phyloP scores from a whole-genome alignment of 2,888 invertebrate genomes.

The Ophioninae sp. region DNA sequence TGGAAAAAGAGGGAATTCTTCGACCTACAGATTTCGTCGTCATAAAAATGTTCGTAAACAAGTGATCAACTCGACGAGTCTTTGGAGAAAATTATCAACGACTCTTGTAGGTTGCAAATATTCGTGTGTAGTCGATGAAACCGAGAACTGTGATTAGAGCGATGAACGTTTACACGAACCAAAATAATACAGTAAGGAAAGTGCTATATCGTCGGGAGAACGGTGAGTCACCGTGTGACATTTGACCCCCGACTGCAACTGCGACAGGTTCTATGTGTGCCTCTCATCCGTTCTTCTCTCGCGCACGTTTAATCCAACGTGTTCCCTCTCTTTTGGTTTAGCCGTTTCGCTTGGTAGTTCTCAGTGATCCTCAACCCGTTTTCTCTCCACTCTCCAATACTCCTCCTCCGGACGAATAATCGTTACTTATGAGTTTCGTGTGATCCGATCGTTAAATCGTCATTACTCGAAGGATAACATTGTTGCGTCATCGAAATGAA shows the following conservation, averaged over 20 bases:
- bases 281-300: conserved; percentile 25
- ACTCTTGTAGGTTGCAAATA: neutral
- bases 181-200: conserved; percentile 39
- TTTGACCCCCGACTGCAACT: conserved; percentile 71
- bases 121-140: neutral
- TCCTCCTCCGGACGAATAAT: neutral
- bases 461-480: neutral
- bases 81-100: neutral
- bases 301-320: conserved; percentile 22
- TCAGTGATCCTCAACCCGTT: conserved; percentile 71
- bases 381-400: neutral
- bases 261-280: conserved; percentile 42
- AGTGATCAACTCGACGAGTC: neutral
- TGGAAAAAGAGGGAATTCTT: too few species aligned
- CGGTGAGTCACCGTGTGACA: conserved; percentile 76
- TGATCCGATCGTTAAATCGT: neutral
- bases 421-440: neutral
- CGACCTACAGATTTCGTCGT: neutral
- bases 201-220: conserved; percentile 50
- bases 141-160: conserved; percentile 36
- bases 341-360: conserved; percentile 66
- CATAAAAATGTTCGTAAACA: neutral
- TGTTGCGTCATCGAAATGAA: neutral
- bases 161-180: conserved; percentile 19
- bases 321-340: conserved; percentile 45